Base-by-base conservation (phyloP, 2,113 vertebrate species). In the Maccullochella peelii region DNA sequence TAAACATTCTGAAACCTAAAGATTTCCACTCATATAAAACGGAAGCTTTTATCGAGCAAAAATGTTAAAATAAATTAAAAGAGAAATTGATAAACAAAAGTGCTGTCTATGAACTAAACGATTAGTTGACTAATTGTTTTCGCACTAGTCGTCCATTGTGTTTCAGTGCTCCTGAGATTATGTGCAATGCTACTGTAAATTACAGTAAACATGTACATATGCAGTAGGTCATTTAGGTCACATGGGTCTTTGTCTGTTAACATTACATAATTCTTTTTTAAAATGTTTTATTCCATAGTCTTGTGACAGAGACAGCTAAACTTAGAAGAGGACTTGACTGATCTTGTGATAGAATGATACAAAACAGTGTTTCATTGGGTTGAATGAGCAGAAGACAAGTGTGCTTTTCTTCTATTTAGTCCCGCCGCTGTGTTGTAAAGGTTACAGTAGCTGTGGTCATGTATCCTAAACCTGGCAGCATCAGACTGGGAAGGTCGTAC, bases 401-500 rank as follows among this genome's bases (percentile, higher is more conserved):
- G 59, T 67, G 16, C 73, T 80, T 70, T 84, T 86, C 38, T 85
- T 79, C n/a, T 36, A 1, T 58, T 70, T 3, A 30, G 44, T 49
- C 75, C 42, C 33, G n/a, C 23, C 38, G 18, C 2, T 18, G 18
- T 38, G 23, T 54, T 30, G 14, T 73, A 78, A 85, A 83, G 69
- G 44, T 72, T 65, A 66, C 55, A 69, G 65, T n/a, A 55, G 69
- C 77, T 74, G 63, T 47, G 59, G 50, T 75, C 44, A 57, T 58
- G 40, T 70, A 73, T 59, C 36, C 75, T 55, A 82, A 78, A 77
- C 20, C 79, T 86, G 84, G 72, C 73, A 68, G 73, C 69, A 50
- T 80, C 66, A 69, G 44, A 70, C 38, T 7, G n/a, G 68, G 71
- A 90, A 80, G 82, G 81, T n/a, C n/a, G n/a, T 55, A 57, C 38